Evolutionary conservation across 2,888 invertebrate genomes (phyloP).

Genomic region (Philereme transversata): DNA sequence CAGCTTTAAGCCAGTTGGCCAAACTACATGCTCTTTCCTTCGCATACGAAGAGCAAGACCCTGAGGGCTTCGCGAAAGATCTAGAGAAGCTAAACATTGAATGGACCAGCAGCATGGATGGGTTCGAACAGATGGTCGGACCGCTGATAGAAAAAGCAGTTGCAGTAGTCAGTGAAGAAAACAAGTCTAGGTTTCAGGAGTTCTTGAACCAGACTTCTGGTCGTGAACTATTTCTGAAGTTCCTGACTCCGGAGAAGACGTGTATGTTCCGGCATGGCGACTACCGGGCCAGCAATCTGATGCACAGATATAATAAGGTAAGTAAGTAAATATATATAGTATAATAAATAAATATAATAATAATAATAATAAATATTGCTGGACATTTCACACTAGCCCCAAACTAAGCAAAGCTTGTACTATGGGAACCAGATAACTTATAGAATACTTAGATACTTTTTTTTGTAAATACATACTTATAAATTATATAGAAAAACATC

Average conservation of each 20-base stretch:
- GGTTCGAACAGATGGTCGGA: conserved; percentile 9
- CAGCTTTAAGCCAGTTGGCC: conserved; percentile 23
- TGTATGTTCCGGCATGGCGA: conserved; percentile 37
- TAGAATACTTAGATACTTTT: too few relatives aligned
- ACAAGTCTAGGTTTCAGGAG: conserved; percentile 14
- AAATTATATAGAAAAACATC: too few relatives aligned
- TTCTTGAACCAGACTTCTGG: conserved; percentile 11
- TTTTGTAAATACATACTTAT: too few relatives aligned
- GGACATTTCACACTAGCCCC: too few relatives aligned
- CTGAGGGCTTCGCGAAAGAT: conserved; percentile 16
- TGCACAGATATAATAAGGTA: conserved; percentile 42
- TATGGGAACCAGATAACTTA: too few relatives aligned
- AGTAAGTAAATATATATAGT: too few relatives aligned
- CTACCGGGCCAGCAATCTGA: conserved; percentile 45
- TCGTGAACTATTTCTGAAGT: conserved; percentile 13
- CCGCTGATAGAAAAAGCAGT: conserved; percentile 11
- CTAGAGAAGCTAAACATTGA: conserved; percentile 12
- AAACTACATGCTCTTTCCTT: conserved; percentile 33
- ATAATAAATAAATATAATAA: too few relatives aligned
- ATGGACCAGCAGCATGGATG: neutral
- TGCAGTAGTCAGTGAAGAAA: conserved; percentile 16
- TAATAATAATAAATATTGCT: too few relatives aligned
- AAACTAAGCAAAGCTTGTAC: too few relatives aligned
- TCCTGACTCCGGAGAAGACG: conserved; percentile 5
- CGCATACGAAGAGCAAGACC: conserved; percentile 19